phyloP scores from a whole-genome alignment of 2,797 vertebrate species.

The Pangasius sanitwongsei region DNA sequence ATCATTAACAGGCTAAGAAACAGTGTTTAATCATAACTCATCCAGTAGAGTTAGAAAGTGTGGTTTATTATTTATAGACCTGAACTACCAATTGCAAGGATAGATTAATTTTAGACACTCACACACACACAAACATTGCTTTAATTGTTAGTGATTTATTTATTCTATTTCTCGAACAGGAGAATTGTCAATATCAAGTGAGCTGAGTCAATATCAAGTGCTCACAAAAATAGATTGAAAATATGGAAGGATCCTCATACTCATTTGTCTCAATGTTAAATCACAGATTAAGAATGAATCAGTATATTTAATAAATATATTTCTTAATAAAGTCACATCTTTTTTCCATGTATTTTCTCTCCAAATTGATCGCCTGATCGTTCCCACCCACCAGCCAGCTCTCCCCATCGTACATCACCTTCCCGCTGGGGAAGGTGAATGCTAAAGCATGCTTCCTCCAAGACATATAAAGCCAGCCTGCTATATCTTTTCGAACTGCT shows the following conservation, averaged over 20 bases:
- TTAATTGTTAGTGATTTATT: neutral
- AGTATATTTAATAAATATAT: neutral
- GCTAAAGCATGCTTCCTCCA: neutral
- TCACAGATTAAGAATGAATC: neutral
- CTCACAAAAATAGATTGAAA: neutral
- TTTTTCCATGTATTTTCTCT: neutral
- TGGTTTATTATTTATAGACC: neutral
- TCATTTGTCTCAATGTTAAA: neutral
- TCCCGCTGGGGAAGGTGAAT: neutral
- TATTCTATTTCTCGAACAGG: neutral
- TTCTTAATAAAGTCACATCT: neutral
- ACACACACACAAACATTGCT: neutral
- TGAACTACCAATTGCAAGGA: neutral
- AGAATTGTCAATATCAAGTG: neutral
- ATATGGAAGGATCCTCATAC: neutral
- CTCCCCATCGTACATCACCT: neutral
- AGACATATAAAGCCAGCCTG: neutral
- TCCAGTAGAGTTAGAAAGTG: neutral
- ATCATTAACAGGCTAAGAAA: neutral
- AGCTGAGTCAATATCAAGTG: neutral
- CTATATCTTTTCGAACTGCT: neutral
- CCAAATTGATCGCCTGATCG: neutral
- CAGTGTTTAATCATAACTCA: neutral
- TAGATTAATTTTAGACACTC: neutral
- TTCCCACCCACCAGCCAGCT: neutral